Conservation (phyloP, 1,140 invertebrate species). For the Laupala kohalensis region DNA sequence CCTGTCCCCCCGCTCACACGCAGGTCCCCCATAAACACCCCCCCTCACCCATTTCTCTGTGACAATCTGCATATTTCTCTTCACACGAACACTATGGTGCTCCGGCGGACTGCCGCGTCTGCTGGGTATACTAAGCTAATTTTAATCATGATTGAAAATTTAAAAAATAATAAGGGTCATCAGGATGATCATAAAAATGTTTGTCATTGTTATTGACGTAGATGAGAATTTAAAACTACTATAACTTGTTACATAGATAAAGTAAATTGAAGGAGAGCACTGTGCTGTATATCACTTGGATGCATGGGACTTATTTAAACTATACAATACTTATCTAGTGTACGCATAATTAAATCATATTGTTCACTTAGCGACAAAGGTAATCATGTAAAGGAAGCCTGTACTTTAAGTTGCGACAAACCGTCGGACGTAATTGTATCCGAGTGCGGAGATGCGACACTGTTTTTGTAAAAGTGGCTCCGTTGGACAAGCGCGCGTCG, state of each 20-base stretch:
- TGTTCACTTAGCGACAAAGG: not conserved
- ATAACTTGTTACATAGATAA: slow-evolving; percentile 6
- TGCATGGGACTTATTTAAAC: slow-evolving; percentile 3
- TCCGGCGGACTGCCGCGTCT: not conserved
- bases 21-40: too few species aligned
- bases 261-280: not conserved
- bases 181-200: slow-evolving; percentile 7
- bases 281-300: not conserved
- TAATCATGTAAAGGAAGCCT: not conserved
- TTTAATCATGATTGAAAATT: not conserved
- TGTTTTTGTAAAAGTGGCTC: not conserved
- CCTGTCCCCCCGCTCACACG: too few species aligned
- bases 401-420: not conserved
- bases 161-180: slow-evolving; percentile 2
- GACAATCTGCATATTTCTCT: slow-evolving; percentile 7
- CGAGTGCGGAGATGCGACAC: not conserved
- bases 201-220: slow-evolving; percentile 12
- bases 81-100: slow-evolving; percentile 7
- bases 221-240: slow-evolving; percentile 8
- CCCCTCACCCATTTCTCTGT: slow-evolving; percentile 6
- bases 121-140: slow-evolving; percentile 5
- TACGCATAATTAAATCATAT: slow-evolving; percentile 3
- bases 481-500: not conserved
- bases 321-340: not conserved
- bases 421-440: not conserved